These are phyloP conservation scores for Ceriagrion tenellum DNA, from an alignment of 2,888 invertebrate species.

Conservation along the genomic window DNA sequence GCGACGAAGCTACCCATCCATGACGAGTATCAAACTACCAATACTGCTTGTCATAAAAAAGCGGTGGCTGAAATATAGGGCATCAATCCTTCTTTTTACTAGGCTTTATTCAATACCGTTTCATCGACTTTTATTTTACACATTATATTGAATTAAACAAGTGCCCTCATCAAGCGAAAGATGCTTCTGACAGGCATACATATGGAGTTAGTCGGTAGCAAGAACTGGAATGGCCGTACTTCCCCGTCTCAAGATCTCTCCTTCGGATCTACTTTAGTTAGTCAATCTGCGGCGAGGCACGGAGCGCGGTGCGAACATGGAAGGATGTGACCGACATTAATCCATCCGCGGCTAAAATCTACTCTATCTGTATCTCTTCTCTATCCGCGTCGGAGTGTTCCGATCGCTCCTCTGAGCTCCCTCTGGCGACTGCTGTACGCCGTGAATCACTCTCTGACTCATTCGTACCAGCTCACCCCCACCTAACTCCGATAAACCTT, in stretches of 20 bases:
- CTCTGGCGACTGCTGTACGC: not conserved
- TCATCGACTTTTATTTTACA: too few species aligned
- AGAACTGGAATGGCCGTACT: slow-evolving; percentile 24
- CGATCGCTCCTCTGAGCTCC: not conserved
- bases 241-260: not conserved
- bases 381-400: not conserved
- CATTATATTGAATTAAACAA: too few species aligned
- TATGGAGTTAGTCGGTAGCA: too few species aligned
- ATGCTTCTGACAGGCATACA: too few species aligned
- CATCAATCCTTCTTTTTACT: too few species aligned
- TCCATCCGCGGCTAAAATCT: not conserved
- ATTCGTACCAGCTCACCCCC: not conserved
- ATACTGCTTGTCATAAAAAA: too few species aligned
- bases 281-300: not conserved
- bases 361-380: not conserved
- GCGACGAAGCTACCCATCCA: too few species aligned
- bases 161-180: too few species aligned
- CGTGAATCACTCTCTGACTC: not conserved
- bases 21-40: too few species aligned
- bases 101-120: too few species aligned
- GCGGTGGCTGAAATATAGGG: too few species aligned
- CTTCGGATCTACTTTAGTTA: not conserved
- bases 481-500: not conserved
- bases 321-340: not conserved
- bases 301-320: too few species aligned